Conservation (phyloP, 2,888 invertebrate species). For the Diplazon laetatorius region DNA sequence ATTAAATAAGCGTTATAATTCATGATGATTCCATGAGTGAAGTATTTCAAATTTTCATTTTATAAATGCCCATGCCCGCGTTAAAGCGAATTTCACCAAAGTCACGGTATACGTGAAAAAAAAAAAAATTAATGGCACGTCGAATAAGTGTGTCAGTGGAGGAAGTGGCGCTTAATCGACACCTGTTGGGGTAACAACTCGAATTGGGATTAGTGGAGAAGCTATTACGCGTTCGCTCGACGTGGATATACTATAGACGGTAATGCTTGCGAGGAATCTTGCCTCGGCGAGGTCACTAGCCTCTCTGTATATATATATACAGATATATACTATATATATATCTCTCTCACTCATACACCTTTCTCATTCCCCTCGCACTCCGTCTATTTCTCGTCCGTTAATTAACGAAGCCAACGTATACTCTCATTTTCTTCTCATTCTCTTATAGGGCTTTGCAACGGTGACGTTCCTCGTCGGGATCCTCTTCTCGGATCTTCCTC, state of each 20-base stretch:
- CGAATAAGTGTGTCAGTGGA: conserved; percentile 42
- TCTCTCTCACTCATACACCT: conserved; percentile 24
- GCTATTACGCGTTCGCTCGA: conserved; percentile 47
- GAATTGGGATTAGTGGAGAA: conserved; percentile 58
- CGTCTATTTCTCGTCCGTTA: conserved; percentile 48
- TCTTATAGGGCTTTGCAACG: conserved; percentile 4
- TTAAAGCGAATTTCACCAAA: too few species aligned
- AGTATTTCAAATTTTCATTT: too few species aligned
- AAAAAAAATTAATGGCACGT: conserved; percentile 32
- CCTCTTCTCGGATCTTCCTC: conserved; percentile 60
- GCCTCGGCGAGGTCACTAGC: conserved; percentile 62
- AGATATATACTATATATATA: too few species aligned
- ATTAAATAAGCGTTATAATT: too few species aligned
- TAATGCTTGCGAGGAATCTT: conserved; percentile 61
- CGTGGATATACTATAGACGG: conserved; percentile 36
- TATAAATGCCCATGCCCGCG: too few species aligned
- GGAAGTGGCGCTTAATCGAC: conserved; percentile 54
- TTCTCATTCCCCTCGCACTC: conserved; percentile 10
- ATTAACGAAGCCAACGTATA: conserved; percentile 67
- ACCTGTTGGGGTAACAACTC: conserved; percentile 62
- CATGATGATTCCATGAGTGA: too few species aligned
- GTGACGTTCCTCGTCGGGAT: conserved; percentile 25
- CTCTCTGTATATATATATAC: too few species aligned
- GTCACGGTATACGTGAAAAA: conserved; percentile 16
- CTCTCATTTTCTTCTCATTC: conserved; percentile 68